Base-by-base conservation (phyloP, 2,113 vertebrate genomes). In the Solea solea region DNA sequence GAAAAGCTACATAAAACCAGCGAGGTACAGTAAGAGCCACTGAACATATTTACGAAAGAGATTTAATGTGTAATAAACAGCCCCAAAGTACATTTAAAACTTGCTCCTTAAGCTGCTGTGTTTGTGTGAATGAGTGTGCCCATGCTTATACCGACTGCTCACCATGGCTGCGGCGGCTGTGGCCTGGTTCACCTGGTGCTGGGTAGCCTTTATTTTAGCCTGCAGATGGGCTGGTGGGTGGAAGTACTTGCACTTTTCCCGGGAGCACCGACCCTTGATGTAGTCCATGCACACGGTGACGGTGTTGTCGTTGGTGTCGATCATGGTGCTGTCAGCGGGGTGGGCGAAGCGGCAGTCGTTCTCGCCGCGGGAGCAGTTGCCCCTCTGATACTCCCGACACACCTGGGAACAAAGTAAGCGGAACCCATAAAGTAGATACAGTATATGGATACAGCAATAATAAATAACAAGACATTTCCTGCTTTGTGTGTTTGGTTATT, bases 211-310 rank as follows among this genome's bases (percentile, higher is more conserved):
- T 85, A 99, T 98, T 95, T 99, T 99, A 93, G 97, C 97, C 95
- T 99, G 97, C 93, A 98, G 96, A 67, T 99, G 97, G 67, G 97
- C 95, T 0, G 96, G 97, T 48, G 97, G 97, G 79, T 99, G 97
- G 58, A 99, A 99, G 85, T 99, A 99, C 95, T 99, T 99, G 96
- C 97, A 98, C 95, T 99, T 99, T 95, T 99, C 97, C 91, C 97
- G 92, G 73, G 97, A 97, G 94, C 97, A 99, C 81, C 97, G 95
- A 78, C 97, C 97, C 92, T 99, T 99, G 93, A 99, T 98, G 94
- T 97, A 98, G 93, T 99, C 97, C 97, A 99, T 99, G 86, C 97
- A 99, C 85, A 99, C 97, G 0, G 97, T 99, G 86, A 99, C 97
- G 0, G 97, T 99, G 93, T 99, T 99, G 93, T 99, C 97, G 0